Base-by-base conservation (phyloP, 2,797 vertebrate species). In the Argyrosomus regius region DNA sequence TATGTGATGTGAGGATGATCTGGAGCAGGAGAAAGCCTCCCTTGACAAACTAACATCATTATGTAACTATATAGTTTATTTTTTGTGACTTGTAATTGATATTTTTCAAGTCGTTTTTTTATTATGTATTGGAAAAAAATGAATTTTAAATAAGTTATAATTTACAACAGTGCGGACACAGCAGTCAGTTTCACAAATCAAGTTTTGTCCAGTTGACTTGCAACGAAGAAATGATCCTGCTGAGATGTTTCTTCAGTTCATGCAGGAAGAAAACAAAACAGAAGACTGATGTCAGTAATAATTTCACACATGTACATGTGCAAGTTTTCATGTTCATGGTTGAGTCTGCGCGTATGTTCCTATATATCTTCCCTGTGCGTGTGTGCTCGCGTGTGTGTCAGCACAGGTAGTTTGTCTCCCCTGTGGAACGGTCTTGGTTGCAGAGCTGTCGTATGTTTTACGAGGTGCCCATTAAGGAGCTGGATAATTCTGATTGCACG, bases 401-500 rank as follows among this genome's bases (percentile, higher is more conserved):
- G 72, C 50, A 31, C 71, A 90, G 82, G 92, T 91, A 92, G 88
- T 94, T 92, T 93, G 88, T 94, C 93, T 93, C 88, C 77, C 78
- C 82, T 70, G 79, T 86, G 80, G 91, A 57, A 89, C 87, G 85
- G 72, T 88, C 85, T 86, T 73, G 60, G 85, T 86, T 81, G 93
- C 90, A 91, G 88, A 89, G 89, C 93, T 94, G 94, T 95, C 92
- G 87, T 90, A 82, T 91, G 85, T 93, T 95, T 95, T 95, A 95
- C 77, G 81, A 94, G 91, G 77, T 87, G 87, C 94, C 95, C 94
- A 96, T 96, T 96, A 95, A 94, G 93, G 86, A 90, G 90, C 93
- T 95, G 92, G 93, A 93, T 96, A 94, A 95, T 94, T 92, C 92
- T 95, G 93, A 95, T 96, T 96, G 93, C 90, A 77, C 72, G 78